Conservation (phyloP, 2,888 invertebrate species). For the Limenitis camilla region DNA sequence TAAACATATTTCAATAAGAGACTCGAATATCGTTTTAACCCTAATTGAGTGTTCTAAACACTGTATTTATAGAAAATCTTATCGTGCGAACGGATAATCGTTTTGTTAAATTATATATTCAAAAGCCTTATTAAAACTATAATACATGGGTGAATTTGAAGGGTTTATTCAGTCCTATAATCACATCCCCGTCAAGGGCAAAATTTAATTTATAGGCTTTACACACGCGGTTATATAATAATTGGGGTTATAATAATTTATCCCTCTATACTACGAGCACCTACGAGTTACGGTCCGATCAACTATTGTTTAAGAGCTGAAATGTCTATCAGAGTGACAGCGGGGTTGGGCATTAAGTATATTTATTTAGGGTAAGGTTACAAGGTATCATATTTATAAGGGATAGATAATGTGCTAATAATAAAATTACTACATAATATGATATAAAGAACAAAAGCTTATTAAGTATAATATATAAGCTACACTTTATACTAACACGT, state of each 20-base stretch:
- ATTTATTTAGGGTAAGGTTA: background rate
- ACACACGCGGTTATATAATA: conserved; percentile 4
- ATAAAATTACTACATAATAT: too few relatives aligned
- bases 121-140: background rate
- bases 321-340: background rate
- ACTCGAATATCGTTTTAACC: too few relatives aligned
- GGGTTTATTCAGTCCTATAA: background rate
- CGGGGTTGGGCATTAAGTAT: background rate
- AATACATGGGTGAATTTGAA: background rate
- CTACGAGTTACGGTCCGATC: conserved; percentile 6
- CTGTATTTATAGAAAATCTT: too few relatives aligned
- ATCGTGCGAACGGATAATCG: background rate
- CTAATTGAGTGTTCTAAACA: too few relatives aligned
- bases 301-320: conserved; percentile 16
- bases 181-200: background rate
- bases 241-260: conserved; percentile 13
- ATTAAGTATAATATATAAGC: too few relatives aligned
- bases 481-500: too few relatives aligned
- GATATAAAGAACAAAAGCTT: too few relatives aligned
- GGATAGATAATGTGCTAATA: too few relatives aligned
- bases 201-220: conserved; percentile 2
- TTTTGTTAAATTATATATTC: background rate
- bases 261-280: conserved; percentile 7
- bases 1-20: too few relatives aligned
- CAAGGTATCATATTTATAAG: too few relatives aligned